Base-by-base conservation (phyloP, 2,113 vertebrate species). In the Hippolais icterina region DNA sequence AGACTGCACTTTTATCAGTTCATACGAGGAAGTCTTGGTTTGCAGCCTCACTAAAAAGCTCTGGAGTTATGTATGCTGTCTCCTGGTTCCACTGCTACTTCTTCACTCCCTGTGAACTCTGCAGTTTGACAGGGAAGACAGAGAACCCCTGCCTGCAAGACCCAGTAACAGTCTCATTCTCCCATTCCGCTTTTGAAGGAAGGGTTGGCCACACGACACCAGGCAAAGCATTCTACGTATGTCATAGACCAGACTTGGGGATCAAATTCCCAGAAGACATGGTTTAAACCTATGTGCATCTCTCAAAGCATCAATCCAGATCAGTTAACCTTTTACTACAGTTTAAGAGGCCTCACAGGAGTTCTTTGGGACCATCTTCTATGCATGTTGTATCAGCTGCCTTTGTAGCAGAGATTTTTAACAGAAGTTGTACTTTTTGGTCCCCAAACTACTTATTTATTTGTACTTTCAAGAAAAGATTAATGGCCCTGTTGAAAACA, bases 61-160 rank as follows among this genome's bases (percentile, higher is more conserved):
- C 91, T 74, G 22, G 74, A 64, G 24, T 42, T 54, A 44, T 0
- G 3, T 42, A 24, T 0, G 4, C 44, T 39, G 14, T 66, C 64
- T 74, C 42, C 50, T 65, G 54, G 15, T 52, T 69, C 42, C 52
- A 15, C 0, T 89, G 25, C 37, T 74, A 3, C 35, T 42, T 35
- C 35, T 52, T 59, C 59, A 37, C 0, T 42, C 25, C 2, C 11
- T 21, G 1, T 6, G 9, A 59, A 78, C 27, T n/a, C 15, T 11
- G 49, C 52, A 87, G 31, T 15, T 71, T 7, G 46, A 50, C 11
- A 29, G n/a, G 14, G 64, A 83, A 24, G 61, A 41, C 6, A 60
- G 15, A 79, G 27, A 83, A 60, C 1, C 5, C 21, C 50, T 13
- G n/a, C 23, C 28, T 18, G 7, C 8, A 90, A 59, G 7, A 65